These are phyloP conservation scores for Palloptera scutellata DNA, from an alignment of 2,888 invertebrate genomes.

Conservation along the genomic window DNA sequence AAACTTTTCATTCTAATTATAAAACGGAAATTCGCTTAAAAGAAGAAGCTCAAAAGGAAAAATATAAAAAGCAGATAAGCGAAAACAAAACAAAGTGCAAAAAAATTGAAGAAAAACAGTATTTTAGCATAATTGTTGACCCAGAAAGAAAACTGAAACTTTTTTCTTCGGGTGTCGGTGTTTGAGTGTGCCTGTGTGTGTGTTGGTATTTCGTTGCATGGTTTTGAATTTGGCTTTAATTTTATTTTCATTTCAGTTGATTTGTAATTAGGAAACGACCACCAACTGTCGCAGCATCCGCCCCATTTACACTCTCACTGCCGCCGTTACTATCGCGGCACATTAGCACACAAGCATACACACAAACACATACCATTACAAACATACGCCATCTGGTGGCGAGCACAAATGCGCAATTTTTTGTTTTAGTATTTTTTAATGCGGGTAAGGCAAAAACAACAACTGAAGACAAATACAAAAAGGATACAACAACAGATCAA, in stretches of 20 bases:
- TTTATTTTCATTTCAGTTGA: constrained; percentile 51
- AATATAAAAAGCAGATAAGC: background rate
- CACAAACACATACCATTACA: background rate
- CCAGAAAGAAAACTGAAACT: constrained; percentile 46
- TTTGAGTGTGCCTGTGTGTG: background rate
- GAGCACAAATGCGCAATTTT: too few relatives aligned
- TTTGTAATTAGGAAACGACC: constrained; percentile 61
- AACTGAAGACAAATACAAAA: too few relatives aligned
- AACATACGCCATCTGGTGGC: background rate
- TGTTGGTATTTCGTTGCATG: background rate
- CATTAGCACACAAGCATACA: background rate
- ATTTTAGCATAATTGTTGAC: constrained; percentile 59
- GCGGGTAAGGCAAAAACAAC: too few relatives aligned
- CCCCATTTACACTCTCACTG: constrained; percentile 1
- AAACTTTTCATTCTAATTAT: constrained; percentile 50
- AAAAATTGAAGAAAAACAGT: constrained; percentile 47
- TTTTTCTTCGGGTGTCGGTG: background rate
- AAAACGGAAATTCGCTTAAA: constrained; percentile 50
- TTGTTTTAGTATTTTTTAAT: too few relatives aligned
- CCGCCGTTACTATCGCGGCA: constrained; percentile 1
- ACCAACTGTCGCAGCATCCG: constrained; percentile 52
- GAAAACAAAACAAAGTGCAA: background rate
- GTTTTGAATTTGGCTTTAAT: constrained; percentile 19
- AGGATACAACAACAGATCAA: too few relatives aligned
- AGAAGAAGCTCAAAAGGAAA: constrained; percentile 1